Evolutionary conservation across 2,797 vertebrate genomes (phyloP).

Genomic region (Enteromius radiatus): DNA sequence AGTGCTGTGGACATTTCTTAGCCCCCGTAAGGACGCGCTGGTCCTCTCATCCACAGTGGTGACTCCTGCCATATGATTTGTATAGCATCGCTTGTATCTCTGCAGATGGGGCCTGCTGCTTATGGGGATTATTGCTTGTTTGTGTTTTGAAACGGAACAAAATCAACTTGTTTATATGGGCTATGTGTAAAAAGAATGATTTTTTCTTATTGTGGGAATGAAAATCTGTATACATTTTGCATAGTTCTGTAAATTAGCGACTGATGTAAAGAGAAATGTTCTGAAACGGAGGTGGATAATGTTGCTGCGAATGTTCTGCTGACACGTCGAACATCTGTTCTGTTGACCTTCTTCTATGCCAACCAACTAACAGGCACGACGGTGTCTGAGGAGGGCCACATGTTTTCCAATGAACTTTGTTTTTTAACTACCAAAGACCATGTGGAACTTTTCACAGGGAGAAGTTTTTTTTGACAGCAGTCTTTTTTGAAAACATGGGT

Average conservation of each 20-base stretch:
- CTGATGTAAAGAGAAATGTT: slow-evolving; percentile 65
- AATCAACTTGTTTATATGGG: slow-evolving; percentile 71
- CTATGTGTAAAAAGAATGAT: slow-evolving; percentile 63
- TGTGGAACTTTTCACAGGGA: slow-evolving; percentile 77
- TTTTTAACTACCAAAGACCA: slow-evolving; percentile 82
- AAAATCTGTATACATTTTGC: slow-evolving; percentile 67
- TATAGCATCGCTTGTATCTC: slow-evolving; percentile 70
- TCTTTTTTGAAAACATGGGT: slow-evolving; percentile 76
- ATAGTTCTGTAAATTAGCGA: slow-evolving; percentile 68
- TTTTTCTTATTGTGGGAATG: slow-evolving; percentile 61
- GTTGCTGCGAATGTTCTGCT: slow-evolving; percentile 74
- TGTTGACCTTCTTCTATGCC: slow-evolving; percentile 62
- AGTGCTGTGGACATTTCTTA: slow-evolving; percentile 48
- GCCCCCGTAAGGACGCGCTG: slow-evolving; percentile 50
- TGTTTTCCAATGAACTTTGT: slow-evolving; percentile 69
- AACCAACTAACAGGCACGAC: slow-evolving; percentile 74
- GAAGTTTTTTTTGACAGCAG: slow-evolving; percentile 59
- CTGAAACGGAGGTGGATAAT: slow-evolving; percentile 54
- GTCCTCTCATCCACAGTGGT: slow-evolving; percentile 63
- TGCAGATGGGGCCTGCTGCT: slow-evolving; percentile 78
- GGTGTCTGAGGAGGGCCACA: slow-evolving; percentile 60
- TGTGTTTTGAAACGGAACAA: slow-evolving; percentile 74
- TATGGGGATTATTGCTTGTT: slow-evolving; percentile 78
- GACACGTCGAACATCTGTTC: slow-evolving; percentile 62
- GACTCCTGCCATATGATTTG: slow-evolving; percentile 68